Percentiles rank a stretch among this genome's conserved stretches.
Evolutionary conservation across 2,888 invertebrate genomes (phyloP).

Genomic region (Ommatoiulus sabulosus): DNA sequence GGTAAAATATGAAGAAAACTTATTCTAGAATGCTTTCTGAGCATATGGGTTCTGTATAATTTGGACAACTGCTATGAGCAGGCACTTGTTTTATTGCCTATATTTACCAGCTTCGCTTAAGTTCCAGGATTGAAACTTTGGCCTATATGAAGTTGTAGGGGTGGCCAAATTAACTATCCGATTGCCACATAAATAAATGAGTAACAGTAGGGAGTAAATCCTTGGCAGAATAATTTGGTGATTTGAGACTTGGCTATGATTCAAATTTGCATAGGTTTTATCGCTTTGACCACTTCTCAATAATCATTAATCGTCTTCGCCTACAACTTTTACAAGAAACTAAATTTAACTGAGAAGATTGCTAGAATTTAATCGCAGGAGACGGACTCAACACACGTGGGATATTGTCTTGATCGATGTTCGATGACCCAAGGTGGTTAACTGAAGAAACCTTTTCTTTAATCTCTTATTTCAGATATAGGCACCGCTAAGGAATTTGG

Average conservation of each 20-base stretch:
- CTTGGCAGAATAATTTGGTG: slow-evolving; percentile 13
- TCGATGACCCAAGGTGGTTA: not conserved
- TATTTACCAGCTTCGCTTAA: not conserved
- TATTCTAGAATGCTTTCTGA: not conserved
- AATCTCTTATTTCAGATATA: slow-evolving; percentile 13
- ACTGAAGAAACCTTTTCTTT: slow-evolving; percentile 18
- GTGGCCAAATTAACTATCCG: slow-evolving; percentile 15
- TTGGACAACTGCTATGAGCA: not conserved
- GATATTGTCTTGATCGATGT: slow-evolving; percentile 1
- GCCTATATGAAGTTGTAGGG: slow-evolving; percentile 36
- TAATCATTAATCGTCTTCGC: slow-evolving; percentile 3
- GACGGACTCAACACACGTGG: not conserved
- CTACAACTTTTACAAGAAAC: not conserved
- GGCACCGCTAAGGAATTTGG: slow-evolving; percentile 31
- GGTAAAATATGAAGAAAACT: not conserved
- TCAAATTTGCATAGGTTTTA: slow-evolving; percentile 8
- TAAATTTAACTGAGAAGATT: not conserved
- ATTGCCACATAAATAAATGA: slow-evolving; percentile 35
- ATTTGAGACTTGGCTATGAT: not conserved
- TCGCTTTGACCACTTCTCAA: slow-evolving; percentile 20
- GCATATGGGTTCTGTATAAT: not conserved
- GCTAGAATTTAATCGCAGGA: not conserved
- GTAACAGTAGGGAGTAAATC: slow-evolving; percentile 38
- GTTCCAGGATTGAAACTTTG: not conserved
- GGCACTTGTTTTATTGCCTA: slow-evolving; percentile 13